phyloP scores from a whole-genome alignment of 2,888 invertebrate genomes.

The Diarsia dahlii region DNA sequence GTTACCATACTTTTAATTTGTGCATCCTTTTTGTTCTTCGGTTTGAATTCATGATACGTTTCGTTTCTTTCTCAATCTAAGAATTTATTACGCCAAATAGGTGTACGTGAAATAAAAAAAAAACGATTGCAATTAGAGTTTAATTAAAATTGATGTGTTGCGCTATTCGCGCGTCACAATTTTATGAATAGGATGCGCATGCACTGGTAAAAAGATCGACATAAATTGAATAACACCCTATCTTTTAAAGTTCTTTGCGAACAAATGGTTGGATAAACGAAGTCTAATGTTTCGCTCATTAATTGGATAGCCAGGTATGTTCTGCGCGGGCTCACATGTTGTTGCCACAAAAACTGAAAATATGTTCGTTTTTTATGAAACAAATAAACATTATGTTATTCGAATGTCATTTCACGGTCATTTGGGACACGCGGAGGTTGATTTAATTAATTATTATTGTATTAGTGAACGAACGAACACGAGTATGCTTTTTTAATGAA shows the following conservation, averaged over 20 bases:
- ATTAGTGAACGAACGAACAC: slow-evolving; percentile 35
- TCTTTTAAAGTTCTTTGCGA: slow-evolving; percentile 69
- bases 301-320: slow-evolving; percentile 64
- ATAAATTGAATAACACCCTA: slow-evolving; percentile 71
- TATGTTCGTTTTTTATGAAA: slow-evolving; percentile 54
- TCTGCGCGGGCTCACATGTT: slow-evolving; percentile 69
- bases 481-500: slow-evolving; percentile 50
- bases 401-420: slow-evolving; percentile 85
- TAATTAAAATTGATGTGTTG: slow-evolving; percentile 75
- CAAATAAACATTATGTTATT: slow-evolving; percentile 63
- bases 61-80: slow-evolving; percentile 31
- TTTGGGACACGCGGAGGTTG: slow-evolving; percentile 71
- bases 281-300: slow-evolving; percentile 70
- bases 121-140: slow-evolving; percentile 70
- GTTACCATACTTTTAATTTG: slow-evolving; percentile 76
- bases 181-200: slow-evolving; percentile 69
- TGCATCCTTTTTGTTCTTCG: slow-evolving; percentile 64
- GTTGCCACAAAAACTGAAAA: slow-evolving; percentile 69
- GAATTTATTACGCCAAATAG: slow-evolving; percentile 63
- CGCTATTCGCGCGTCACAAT: slow-evolving; percentile 69
- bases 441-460: slow-evolving; percentile 65
- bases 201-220: slow-evolving; percentile 66
- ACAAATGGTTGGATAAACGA: slow-evolving; percentile 69
- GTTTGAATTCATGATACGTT: slow-evolving; percentile 61
- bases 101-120: slow-evolving; percentile 63